Evolutionary conservation across 2,888 invertebrate genomes (phyloP), one percentile per base, ranked within the genome.

Genomic region (Tetropium fuscum): DNA sequence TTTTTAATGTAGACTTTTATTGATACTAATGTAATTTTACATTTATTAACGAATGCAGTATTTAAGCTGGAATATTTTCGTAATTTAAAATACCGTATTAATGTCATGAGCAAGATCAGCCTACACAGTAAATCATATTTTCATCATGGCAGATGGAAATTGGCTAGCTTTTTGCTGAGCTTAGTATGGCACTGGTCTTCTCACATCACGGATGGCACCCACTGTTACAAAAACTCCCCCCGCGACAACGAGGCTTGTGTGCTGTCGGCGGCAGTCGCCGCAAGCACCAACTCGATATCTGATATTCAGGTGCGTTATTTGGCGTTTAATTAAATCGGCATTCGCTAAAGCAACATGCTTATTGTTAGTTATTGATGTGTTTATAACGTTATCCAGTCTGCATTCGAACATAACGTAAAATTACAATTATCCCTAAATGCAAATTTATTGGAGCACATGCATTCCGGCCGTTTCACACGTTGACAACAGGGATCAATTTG

Each of bases 291-390:
- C 27, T 10, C 18, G n/a, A 16, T 40, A 51, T 51, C 40, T 51
- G 40, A 40, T 27, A 10, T 40, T 51, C 40, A 40, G 18, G 40
- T 51, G 25, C 38, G 40, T 51, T 51, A 40, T 25, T 36, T 36
- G 22, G 13, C 22, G 27, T 40, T 27, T 13, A 51, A 40, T 51
- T 38, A 27, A 40, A 40, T 36, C 22, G 8, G 10, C 36, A 22
- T 20, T 22, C 22, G 15, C 27, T 38, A 34, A 11, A 38, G 38
- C 10, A 38, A 51, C 18, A 16, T n/a, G 51, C 25, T 34, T 10
- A 20, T 34, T 8, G 6, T 11, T 3, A 38, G 36, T 27, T 44
- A 44, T 44, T 44, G 25, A 44, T 3, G 27, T 7, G 44, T 16
- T 25, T 27, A 13, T n/a, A n/a, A n/a, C n/a, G n/a, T n/a, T n/a